A percentile compares a stretch with the other conserved stretches of the same genome.
Evolutionary conservation across 1,140 invertebrate species (phyloP).

Genomic region (Listronotus bonariensis): DNA sequence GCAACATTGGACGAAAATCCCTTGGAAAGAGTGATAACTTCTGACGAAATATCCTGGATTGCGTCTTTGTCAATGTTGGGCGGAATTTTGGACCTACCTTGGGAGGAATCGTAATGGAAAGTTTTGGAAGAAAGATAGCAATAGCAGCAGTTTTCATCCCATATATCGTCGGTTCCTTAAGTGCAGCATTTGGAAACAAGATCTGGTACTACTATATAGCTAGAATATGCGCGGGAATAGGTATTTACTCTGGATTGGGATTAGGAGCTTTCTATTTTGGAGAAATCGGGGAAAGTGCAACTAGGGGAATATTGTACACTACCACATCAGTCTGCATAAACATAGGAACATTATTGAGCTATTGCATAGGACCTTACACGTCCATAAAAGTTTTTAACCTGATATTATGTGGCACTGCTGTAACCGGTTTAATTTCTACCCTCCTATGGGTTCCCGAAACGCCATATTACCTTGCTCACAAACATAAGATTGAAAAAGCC

Average conservation of each 20-base stretch:
- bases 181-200: constrained; percentile 54
- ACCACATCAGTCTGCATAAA: constrained; percentile 26
- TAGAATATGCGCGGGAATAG: constrained; percentile 39
- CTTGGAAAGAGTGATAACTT: constrained; percentile 50
- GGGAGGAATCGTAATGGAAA: constrained; percentile 52
- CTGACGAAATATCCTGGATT: constrained; percentile 73
- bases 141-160: constrained; percentile 52
- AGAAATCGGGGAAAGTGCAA: constrained; percentile 55
- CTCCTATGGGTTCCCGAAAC: constrained; percentile 61
- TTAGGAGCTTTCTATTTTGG: constrained; percentile 59
- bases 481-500: constrained; percentile 58
- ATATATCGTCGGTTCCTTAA: constrained; percentile 52
- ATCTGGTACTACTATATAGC: constrained; percentile 25
- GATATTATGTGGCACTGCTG: constrained; percentile 52
- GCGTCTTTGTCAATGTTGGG: constrained; percentile 78
- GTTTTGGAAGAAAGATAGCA: constrained; percentile 56
- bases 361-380: constrained; percentile 63
- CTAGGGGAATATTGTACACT: constrained; percentile 38
- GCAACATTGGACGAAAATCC: constrained; percentile 36
- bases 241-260: constrained; percentile 55
- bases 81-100: constrained; percentile 60
- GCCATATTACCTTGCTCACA: constrained; percentile 64
- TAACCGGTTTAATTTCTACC: constrained; percentile 56
- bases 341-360: constrained; percentile 51
- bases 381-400: constrained; percentile 61